Base-by-base conservation (phyloP, 1,140 invertebrate genomes). In the Sycophaga agraensis region DNA sequence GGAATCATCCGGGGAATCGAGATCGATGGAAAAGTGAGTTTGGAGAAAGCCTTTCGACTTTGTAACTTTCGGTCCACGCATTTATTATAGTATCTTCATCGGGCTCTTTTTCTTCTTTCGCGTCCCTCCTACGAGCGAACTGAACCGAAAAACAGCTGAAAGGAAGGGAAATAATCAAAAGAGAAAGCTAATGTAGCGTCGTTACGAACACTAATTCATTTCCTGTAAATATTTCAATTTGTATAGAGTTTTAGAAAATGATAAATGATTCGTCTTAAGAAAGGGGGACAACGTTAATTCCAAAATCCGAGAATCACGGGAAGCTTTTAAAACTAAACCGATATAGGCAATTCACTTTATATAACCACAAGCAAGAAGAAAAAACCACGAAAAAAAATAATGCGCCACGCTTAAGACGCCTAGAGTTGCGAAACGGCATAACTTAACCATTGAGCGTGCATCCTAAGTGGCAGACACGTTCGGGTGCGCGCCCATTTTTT, bases 211-310 rank as follows among this genome's bases (percentile, higher is more conserved):
- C 34, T 54, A 16, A 56, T 50, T 16, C 17, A 31, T 42, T 50
- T 34, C 45, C 56, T 56, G 51, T 62, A 56, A 62, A 62, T 62
- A 62, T 39, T 49, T 42, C 26, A 17, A 62, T 56, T 56, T 62
- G 45, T 62, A 62, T 56, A 62, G 45, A 56, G 22, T 21, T 49
- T 22, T 34, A 49, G 35, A 49, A 22, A 55, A 8, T 17, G 34
- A 31, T 28, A 35, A 35, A 35, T 45, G 7, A 34, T n/a, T n/a
- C n/a, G n/a, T n/a, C n/a, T n/a, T n/a, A 42, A 43, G 45, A 45
- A 57, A 58, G n/a, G n/a, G n/a, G 14, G 17, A 19, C 12, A 53
- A 40, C 5, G 24, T 40, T 40, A 16, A 43, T 39, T 24, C 17
- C n/a, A 17, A 0, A 48, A 14, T 45, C 7, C 31, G 28, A 34